Evolutionary conservation across 2,888 invertebrate species (phyloP), one percentile per base, ranked within the genome.

Genomic region (Drosophila atripex): DNA sequence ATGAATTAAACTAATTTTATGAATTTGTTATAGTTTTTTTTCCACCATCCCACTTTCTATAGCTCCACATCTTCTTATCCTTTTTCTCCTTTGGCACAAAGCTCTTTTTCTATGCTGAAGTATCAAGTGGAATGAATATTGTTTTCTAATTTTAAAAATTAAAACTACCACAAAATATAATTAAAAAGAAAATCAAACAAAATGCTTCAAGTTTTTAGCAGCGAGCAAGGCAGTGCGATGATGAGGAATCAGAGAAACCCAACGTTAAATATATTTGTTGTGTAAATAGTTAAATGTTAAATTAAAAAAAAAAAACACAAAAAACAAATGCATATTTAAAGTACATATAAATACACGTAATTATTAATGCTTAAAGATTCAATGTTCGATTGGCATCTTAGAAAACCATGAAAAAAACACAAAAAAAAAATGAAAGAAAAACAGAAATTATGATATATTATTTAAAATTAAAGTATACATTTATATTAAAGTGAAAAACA

Each of bases 191-290:
- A 73, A 72, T 71, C 72, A 71, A 71, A 71, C 66, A 66, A 75
- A 70, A 71, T 83, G 86, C 86, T 86, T 86, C 57, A 71, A 77
- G 73, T 70, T 84, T 73, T 76, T 78, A 85, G 74, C 71, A 78
- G 65, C 46, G 16, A 57, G 35, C 59, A 5, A 4, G 3, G 21
- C 18, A 58, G 58, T n/a, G 69, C 74, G 66, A 58, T 23, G 28
- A 68, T 18, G 46, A 55, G 4, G 14, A 38, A 52, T 46, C 41
- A 71, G 46, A 47, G 57, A 51, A 88, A 80, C 86, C 86, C 88
- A 86, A 85, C 85, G 88, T 85, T 88, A 80, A 88, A 72, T 77
- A 80, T 85, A 85, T 86, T 80, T 85, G 88, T 88, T 85, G 85
- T 88, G 88, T 88, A 85, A 45, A 85, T 85, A 85, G 78, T 80